These are phyloP conservation scores for Mustelus asterias DNA, from an alignment of 2,113 vertebrate species.

Conservation along the genomic window DNA sequence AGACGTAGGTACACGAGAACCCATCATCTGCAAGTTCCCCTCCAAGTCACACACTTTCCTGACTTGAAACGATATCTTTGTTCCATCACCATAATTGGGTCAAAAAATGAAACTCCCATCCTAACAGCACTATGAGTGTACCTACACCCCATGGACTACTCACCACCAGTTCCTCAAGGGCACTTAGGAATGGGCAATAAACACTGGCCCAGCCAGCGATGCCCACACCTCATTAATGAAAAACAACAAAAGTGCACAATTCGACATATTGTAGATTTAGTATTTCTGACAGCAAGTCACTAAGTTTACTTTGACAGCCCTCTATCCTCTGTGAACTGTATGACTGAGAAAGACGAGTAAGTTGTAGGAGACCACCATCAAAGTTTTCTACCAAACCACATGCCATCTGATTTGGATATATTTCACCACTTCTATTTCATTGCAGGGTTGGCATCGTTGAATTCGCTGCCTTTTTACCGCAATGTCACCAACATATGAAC, in stretches of 20 bases:
- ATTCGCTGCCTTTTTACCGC: background rate
- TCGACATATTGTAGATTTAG: background rate
- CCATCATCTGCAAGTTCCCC: too few relatives aligned
- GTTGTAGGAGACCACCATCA: background rate
- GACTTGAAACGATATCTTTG: too few relatives aligned
- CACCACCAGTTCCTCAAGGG: too few relatives aligned
- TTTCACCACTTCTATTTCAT: background rate
- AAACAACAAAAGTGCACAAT: background rate
- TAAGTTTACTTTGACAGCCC: background rate
- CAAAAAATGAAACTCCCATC: too few relatives aligned
- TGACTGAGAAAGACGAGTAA: background rate
- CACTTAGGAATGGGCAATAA: background rate
- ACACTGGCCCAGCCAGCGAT: background rate
- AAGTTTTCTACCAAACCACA: background rate
- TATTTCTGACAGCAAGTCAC: background rate
- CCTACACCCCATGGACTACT: too few relatives aligned
- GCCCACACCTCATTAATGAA: background rate
- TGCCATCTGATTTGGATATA: background rate
- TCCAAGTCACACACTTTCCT: too few relatives aligned
- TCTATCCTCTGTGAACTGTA: background rate
- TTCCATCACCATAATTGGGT: too few relatives aligned
- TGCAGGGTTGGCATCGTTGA: background rate
- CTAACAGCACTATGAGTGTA: too few relatives aligned
- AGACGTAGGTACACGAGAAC: too few relatives aligned
- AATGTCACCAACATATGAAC: background rate